Percentiles rank a stretch among this genome's conserved stretches.
Conservation (phyloP, 1,140 invertebrate genomes). For the Dryas iulia region DNA sequence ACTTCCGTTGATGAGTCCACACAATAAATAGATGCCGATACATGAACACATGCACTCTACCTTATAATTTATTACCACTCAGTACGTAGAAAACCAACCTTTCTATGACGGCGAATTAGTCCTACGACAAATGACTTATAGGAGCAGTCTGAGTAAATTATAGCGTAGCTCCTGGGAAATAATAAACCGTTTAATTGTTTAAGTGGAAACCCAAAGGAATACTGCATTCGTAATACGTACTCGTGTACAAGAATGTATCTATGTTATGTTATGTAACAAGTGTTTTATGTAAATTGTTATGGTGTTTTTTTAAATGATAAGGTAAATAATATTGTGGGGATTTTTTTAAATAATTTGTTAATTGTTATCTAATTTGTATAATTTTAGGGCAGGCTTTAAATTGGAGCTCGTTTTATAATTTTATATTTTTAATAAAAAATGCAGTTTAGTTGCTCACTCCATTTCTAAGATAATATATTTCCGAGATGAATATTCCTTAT, state of each 20-base stretch:
- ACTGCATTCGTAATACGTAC: neutral
- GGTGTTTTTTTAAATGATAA: no score
- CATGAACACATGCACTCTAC: neutral
- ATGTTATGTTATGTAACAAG: neutral
- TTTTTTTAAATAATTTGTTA: no score
- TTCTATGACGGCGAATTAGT: constrained; percentile 3
- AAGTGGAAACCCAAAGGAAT: constrained; percentile 6
- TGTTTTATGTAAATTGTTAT: neutral
- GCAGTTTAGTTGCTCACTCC: no score
- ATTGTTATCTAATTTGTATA: no score
- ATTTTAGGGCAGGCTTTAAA: no score
- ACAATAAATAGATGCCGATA: neutral
- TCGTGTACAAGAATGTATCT: neutral
- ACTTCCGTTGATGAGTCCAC: neutral
- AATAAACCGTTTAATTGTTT: constrained; percentile 10
- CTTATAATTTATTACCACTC: neutral
- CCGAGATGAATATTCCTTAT: no score
- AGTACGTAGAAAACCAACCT: constrained; percentile 3
- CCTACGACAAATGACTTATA: constrained; percentile 10
- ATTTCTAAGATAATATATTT: no score
- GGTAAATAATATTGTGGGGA: no score
- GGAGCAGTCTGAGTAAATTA: constrained; percentile 2
- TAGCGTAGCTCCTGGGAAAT: constrained; percentile 2
- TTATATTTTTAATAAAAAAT: no score
- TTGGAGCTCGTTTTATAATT: no score